Evolutionary conservation across 2,888 invertebrate genomes (phyloP), one percentile per base, ranked within the genome.

Genomic region (Watsonalla cultraria): DNA sequence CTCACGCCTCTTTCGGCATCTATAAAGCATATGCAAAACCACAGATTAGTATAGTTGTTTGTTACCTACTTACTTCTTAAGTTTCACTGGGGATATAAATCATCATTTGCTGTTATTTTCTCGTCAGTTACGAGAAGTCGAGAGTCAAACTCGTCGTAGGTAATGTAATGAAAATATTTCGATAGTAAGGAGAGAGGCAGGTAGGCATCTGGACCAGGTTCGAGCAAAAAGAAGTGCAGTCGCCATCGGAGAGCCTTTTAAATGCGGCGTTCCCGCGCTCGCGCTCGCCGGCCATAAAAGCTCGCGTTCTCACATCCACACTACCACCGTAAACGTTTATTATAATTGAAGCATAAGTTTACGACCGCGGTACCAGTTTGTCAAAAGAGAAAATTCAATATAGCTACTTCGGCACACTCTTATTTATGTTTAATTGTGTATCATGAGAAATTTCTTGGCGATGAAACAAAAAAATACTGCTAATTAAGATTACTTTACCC

Each of bases 311-410:
- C 86, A 85, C 84, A 84, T 81, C 74, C 76, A 77, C 82, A 71
- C 76, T 62, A 76, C 74, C 78, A 76, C 79, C 75, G 78, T 83
- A 79, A 83, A 83, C 80, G 80, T 83, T 86, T 85, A 86, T 84
- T 84, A 85, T 87, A 87, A 89, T 88, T 86, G 82, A 86, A 84
- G 76, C 80, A 82, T 82, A 83, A 76, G 77, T 84, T 85, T 86
- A 86, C 77, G 83, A 84, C 64, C 66, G 77, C 84, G 81, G 83
- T 78, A 70, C 77, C 74, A 78, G 75, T 76, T 79, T 75, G 76
- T 79, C 81, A 81, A 80, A 84, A 78, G 74, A 65, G 64, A 68
- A 72, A 68, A 73, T 78, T 79, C 73, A 82, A 80, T 80, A 78
- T 78, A 70, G 59, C 64, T 47, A 52, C 61, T 59, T 58, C 57